Evolutionary conservation across 1,140 invertebrate species (phyloP).

Genomic region (Luehdorfia chinensis): DNA sequence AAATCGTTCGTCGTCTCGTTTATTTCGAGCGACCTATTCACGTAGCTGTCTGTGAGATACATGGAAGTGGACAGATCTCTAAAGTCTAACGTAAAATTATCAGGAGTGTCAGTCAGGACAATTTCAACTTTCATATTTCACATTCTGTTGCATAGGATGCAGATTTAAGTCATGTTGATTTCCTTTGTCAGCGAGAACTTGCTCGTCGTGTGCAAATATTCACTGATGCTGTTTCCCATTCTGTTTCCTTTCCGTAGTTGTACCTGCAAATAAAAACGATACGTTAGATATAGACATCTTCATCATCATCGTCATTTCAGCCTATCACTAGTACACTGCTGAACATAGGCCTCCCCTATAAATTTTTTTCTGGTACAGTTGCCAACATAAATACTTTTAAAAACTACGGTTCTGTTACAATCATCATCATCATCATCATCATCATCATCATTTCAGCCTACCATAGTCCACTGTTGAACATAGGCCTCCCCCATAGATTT

Average conservation of each 20-base stretch:
- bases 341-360: no score
- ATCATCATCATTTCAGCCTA: no score
- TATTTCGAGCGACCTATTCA: constrained; percentile 52
- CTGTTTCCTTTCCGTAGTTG: constrained; percentile 21
- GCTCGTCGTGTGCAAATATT: constrained; percentile 26
- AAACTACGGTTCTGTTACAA: no score
- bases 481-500: no score
- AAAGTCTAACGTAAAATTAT: constrained; percentile 57
- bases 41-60: constrained; percentile 63
- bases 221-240: constrained; percentile 36
- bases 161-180: constrained; percentile 48
- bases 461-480: no score
- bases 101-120: constrained; percentile 41
- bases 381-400: no score
- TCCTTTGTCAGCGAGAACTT: constrained; percentile 44
- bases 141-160: constrained; percentile 37
- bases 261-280: no score
- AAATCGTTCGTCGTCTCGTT: constrained; percentile 58
- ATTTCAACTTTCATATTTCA: constrained; percentile 64
- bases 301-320: no score
- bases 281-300: background rate
- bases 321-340: no score
- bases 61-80: constrained; percentile 65
- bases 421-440: no score
- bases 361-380: no score